A percentile compares a stretch with the other conserved stretches of the same genome.
These are phyloP conservation scores for Ypsolopha scabrella DNA, from an alignment of 2,888 invertebrate species.

Conservation along the genomic window DNA sequence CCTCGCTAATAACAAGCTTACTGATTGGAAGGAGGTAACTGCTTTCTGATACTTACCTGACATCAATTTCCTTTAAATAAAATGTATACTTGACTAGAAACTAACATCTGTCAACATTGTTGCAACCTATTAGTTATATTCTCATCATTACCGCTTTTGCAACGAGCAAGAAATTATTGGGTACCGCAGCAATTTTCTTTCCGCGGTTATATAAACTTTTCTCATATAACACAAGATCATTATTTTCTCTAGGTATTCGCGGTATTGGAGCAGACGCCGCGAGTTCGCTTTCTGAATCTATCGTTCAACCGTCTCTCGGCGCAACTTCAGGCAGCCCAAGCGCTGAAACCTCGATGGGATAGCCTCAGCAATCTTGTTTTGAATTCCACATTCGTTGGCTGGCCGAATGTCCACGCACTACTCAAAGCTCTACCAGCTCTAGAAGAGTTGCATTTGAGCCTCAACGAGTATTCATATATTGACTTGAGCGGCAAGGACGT, in stretches of 20 bases:
- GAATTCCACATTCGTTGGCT: conserved; percentile 89
- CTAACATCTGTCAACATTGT: neutral
- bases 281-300: conserved; percentile 90
- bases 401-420: conserved; percentile 84
- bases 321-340: conserved; percentile 72
- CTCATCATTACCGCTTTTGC: neutral
- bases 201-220: neutral
- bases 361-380: conserved; percentile 83
- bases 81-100: neutral
- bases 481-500: conserved; percentile 69
- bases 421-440: conserved; percentile 82
- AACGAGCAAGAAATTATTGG: neutral
- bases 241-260: conserved; percentile 76
- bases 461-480: conserved; percentile 88
- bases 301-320: conserved; percentile 89
- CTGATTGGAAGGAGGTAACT: conserved; percentile 87
- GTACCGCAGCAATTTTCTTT: neutral
- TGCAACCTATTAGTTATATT: neutral
- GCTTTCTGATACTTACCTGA: neutral
- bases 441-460: conserved; percentile 92
- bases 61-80: neutral
- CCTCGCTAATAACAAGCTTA: conserved; percentile 91
- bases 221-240: conserved; percentile 12
- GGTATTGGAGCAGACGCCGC: conserved; percentile 88
- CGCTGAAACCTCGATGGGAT: conserved; percentile 61